Evolutionary conservation across 2,113 vertebrate species (phyloP), one percentile per base, ranked within the genome.

Genomic region (Tor tambroides): DNA sequence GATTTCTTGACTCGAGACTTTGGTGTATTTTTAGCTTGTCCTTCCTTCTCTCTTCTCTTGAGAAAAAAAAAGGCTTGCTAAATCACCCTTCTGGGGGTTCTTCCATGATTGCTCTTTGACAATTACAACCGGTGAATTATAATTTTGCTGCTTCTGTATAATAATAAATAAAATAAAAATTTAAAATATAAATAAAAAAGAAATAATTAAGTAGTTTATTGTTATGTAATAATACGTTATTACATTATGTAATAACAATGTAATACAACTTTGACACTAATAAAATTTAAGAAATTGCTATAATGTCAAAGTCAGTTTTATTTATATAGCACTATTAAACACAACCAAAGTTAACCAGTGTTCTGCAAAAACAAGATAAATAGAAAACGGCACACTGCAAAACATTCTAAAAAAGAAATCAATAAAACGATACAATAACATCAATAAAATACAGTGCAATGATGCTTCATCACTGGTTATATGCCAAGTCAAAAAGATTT

Each of bases 1-100:
- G 94, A 94, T 95, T 95, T 88, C 80, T 90, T 91, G 92, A 92
- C 94, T 94, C 82, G 91, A 94, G 90, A 94, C 90, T 87, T 90
- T 91, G 86, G 85, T 90, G 87, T 95, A 95, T 95, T 95, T 95
- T 91, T 95, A 95, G 93, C 87, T 59, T 67, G 65, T 41, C 51
- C 69, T 87, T 84, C 85, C 88, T 86, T 85, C 63, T 32, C 21
- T 84, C 72, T 87, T 69, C 81, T 76, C 46, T 76, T 84, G 75
- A 38, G 86, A 85, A 79, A 84, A 65, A 28, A 79, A 67, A 38
- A 10, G 30, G 5, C 56, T 87, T 69, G 21, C 63, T 43, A 23
- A 56, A 75, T 72, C 69, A 3, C 30, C 21, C 7, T 35, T 71
- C 30, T 46, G 74, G 49, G 69, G 46, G 67, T 84, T 84, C 69